These are phyloP conservation scores for Parus major DNA, from an alignment of 2,113 vertebrate species.

Conservation along the genomic window DNA sequence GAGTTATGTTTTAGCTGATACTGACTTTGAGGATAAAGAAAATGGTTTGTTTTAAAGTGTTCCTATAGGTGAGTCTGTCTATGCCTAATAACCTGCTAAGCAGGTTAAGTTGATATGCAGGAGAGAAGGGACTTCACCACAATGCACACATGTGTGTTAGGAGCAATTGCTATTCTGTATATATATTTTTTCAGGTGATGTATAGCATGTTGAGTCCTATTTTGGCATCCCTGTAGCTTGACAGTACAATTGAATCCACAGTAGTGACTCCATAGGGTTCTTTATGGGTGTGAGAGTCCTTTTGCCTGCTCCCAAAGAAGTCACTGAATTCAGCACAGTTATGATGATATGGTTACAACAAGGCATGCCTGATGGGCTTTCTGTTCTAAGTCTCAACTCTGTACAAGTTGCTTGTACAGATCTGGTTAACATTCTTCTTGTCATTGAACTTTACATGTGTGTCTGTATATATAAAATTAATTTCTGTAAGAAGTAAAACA, in stretches of 20 bases:
- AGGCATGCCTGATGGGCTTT: background rate
- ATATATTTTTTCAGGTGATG: background rate
- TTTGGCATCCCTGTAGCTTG: background rate
- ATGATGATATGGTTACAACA: background rate
- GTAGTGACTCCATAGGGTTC: background rate
- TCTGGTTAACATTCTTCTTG: background rate
- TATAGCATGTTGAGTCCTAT: background rate
- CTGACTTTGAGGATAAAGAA: background rate
- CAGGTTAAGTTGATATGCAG: background rate
- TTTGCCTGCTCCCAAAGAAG: background rate
- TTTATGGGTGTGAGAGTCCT: background rate
- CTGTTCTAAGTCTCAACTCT: background rate
- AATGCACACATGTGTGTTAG: accelerated
- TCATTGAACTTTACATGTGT: background rate
- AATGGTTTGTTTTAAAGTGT: background rate
- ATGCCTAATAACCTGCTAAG: background rate
- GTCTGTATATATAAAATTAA: background rate
- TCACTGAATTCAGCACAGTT: background rate
- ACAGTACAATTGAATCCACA: background rate
- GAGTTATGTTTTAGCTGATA: background rate
- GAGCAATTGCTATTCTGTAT: background rate
- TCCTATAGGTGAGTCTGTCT: background rate
- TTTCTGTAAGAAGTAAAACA: background rate
- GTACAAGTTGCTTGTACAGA: background rate
- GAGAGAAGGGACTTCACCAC: background rate